These are phyloP conservation scores for Hylaeus anthracinus DNA, from an alignment of 1,140 invertebrate genomes.

Conservation along the genomic window DNA sequence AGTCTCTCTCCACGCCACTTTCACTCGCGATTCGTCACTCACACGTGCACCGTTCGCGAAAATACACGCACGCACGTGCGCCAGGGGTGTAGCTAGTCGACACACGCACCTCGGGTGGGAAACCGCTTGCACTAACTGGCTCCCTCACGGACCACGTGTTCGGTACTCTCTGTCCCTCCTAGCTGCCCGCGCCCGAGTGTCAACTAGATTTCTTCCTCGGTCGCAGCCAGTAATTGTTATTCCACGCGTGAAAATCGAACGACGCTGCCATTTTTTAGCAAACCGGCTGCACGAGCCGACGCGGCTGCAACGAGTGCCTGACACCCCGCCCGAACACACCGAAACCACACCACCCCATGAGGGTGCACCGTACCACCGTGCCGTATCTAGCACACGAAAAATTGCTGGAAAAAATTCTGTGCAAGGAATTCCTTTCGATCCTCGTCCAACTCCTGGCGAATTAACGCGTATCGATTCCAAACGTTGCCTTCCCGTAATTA, in stretches of 20 bases:
- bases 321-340: constrained; percentile 42
- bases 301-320: constrained; percentile 24
- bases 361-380: not conserved
- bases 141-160: constrained; percentile 57
- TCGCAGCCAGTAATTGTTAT: constrained; percentile 77
- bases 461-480: constrained; percentile 46
- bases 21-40: constrained; percentile 54
- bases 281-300: constrained; percentile 62
- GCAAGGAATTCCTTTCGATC: constrained; percentile 23
- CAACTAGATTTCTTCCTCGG: constrained; percentile 82
- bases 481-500: constrained; percentile 52
- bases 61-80: constrained; percentile 65
- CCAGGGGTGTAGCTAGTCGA: constrained; percentile 65
- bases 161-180: constrained; percentile 20
- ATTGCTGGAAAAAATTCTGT: not conserved
- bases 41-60: constrained; percentile 50
- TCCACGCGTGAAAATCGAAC: constrained; percentile 72
- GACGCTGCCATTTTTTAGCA: constrained; percentile 80
- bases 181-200: constrained; percentile 68
- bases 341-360: constrained; percentile 25
- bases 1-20: constrained; percentile 22
- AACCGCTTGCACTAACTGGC: constrained; percentile 12
- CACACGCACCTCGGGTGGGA: constrained; percentile 44
- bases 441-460: constrained; percentile 21
- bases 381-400: not conserved